A percentile compares a stretch with the other conserved stretches of the same genome.
phyloP scores from a whole-genome alignment of 2,888 invertebrate species.

The Zygogramma bicolorata region DNA sequence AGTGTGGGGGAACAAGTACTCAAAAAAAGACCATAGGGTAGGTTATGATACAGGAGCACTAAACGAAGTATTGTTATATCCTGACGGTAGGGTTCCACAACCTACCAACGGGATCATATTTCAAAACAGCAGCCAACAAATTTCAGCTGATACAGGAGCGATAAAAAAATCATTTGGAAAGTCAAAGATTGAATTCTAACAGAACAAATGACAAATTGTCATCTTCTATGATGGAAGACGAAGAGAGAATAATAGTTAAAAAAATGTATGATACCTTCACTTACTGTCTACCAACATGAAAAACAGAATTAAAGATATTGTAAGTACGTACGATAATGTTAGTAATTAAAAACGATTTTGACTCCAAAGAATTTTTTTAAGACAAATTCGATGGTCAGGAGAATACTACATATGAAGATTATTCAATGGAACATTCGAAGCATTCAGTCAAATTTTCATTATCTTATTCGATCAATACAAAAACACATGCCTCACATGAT shows the following conservation, averaged over 20 bases:
- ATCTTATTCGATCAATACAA: constrained; percentile 9
- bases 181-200: too few relatives aligned
- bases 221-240: too few relatives aligned
- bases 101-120: neutral
- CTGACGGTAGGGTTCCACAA: neutral
- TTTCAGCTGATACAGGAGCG: neutral
- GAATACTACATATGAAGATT: constrained; percentile 11
- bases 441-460: constrained; percentile 10
- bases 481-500: constrained; percentile 8
- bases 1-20: neutral
- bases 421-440: constrained; percentile 34
- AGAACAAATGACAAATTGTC: too few relatives aligned
- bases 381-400: neutral
- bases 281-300: too few relatives aligned
- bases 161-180: neutral
- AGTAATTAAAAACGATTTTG: neutral
- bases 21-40: neutral
- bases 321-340: too few relatives aligned
- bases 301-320: too few relatives aligned
- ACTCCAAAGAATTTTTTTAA: neutral
- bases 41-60: neutral
- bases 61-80: neutral
- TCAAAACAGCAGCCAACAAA: neutral
- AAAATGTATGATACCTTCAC: too few relatives aligned
- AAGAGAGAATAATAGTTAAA: too few relatives aligned